Base-by-base conservation (phyloP, 2,797 vertebrate species). In the Pangasius larnaudii region DNA sequence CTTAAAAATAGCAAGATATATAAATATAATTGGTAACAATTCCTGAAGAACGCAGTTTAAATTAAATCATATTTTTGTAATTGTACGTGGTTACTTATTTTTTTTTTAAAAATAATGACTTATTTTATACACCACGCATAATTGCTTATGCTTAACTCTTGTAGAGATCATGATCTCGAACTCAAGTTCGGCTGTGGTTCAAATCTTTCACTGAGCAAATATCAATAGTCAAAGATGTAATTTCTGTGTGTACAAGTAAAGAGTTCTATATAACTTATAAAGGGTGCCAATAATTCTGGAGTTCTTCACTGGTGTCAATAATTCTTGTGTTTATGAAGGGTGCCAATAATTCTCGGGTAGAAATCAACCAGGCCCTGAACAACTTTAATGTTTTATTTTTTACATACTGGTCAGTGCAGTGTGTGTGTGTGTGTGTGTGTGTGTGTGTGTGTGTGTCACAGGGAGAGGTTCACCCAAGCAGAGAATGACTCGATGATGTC, bases 401-500 rank as follows among this genome's bases (percentile, higher is more conserved):
- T 53, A 30, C 49, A 56, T 51, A 39, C 78, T 53, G 16, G 6
- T 58, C 27, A 27, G 14, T 3, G 18, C 74, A 24, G 51, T 33
- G 24, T 42, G 74, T 49, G 36, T 72, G 69, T 72, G 69, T 33
- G 30, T 69, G 65, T 65, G 63, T 65, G 61, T 65, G 61, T n/a
- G 27, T 59, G 58, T 59, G 58, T 24, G 5, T 8, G 58, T 61
- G 59, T 61, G 56, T 27, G 86, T 90, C 51, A 67, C 49, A 67
- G 84, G 67, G 51, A 83, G 63, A 79, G 63, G 61, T 83, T 56
- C 77, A 13, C 63, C 36, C 49, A 33, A 74, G 59, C 27, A 3
- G 58, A 63, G 75, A 63, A 85, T 88, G 89, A 89, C 85, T 81
- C 33, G 42, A 84, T 89, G 85, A 87, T 89, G 88, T 91, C 88